Base-by-base conservation (phyloP, 2,113 vertebrate species). In the Sorex araneus region DNA sequence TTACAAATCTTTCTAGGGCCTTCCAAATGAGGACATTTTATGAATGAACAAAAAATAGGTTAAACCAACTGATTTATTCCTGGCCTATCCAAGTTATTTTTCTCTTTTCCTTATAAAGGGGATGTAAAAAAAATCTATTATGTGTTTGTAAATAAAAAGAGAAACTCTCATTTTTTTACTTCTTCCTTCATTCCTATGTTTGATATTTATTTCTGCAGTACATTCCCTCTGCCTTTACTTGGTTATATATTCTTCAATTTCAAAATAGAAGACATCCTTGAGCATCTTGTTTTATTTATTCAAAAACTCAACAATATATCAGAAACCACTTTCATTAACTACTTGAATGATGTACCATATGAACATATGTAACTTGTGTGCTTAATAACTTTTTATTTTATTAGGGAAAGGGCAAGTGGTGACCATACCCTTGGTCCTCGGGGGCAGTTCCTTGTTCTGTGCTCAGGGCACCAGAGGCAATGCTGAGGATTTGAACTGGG, bases 1-100 rank as follows among this genome's bases (percentile, higher is more conserved):
- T 54, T 47, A 21, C 82, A 87, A 94, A 87, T 45, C 50, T 91
- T 79, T 76, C 60, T 50, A 83, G 40, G 87, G n/a, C 30, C 50
- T 71, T 50, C 50, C 77, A 91, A 84, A 85, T n/a, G 18, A 75
- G 21, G 85, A 27, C 87, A n/a, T 70, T 36, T 75, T 50, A 64
- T 28, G 47, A 92, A 84, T 73, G 4, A 88, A 82, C n/a, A 86
- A 40, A 85, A 34, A 84, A 32, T 77, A 66, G 28, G 21, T 73
- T 60, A 74, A 43, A 30, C 50, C 76, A 40, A 27, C 57, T 64
- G 16, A 18, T 30, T 32, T 79, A 50, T 63, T 71, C 7, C 54
- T n/a, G 12, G 12, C n/a, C 40, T 71, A 3, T 4, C 43, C 6
- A 27, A n/a, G 9, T 32, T 40, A 21, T 43, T 47, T 9, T 40